Evolutionary conservation across 2,888 invertebrate genomes (phyloP), one percentile per base, ranked within the genome.

Genomic region (Galerucella calmariensis): DNA sequence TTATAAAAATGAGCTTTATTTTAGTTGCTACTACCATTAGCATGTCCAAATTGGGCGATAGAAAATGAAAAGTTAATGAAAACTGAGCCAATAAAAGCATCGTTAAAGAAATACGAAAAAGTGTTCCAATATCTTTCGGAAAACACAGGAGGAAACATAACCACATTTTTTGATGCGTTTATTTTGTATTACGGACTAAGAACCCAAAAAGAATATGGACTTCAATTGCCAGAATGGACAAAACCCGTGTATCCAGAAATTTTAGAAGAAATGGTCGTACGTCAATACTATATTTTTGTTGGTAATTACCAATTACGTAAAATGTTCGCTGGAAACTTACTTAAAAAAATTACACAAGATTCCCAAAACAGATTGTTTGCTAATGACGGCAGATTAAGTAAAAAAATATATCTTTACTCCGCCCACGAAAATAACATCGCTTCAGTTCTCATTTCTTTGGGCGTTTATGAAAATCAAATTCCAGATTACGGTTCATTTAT

Each of bases 111-210:
- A 8, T 88, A 89, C 80, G 78, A 85, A 65, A 80, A 88, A 3
- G 85, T 91, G 75, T 90, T 89, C 75, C 79, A 88, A 11, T 88
- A 89, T 72, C 83, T 92, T 63, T 85, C 89, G 0, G 81, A 86
- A 58, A 82, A 88, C 2, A 90, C 90, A 0, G 92, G 91, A 9
- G 81, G 88, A 78, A 83, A 85, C n/a, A 88, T 92, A 5, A 85
- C 85, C 1, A 88, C 86, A 41, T 89, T 90, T 0, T 89, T 90
- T 58, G 91, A 91, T 81, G 88, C 91, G 6, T 90, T 90, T 74
- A 90, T 90, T 20, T 82, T 92, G 2, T 92, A 91, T 80, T 89
- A 90, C 68, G 92, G 92, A 0, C 82, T 92, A 44, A 85, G 89
- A 77, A 91, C 92, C 0, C 92, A 92, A 88, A 90, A 91, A 65